A percentile compares a stretch with the other conserved stretches of the same genome.
Conservation (phyloP, 2,113 vertebrate species). For the Cochlearius cochlearius region DNA sequence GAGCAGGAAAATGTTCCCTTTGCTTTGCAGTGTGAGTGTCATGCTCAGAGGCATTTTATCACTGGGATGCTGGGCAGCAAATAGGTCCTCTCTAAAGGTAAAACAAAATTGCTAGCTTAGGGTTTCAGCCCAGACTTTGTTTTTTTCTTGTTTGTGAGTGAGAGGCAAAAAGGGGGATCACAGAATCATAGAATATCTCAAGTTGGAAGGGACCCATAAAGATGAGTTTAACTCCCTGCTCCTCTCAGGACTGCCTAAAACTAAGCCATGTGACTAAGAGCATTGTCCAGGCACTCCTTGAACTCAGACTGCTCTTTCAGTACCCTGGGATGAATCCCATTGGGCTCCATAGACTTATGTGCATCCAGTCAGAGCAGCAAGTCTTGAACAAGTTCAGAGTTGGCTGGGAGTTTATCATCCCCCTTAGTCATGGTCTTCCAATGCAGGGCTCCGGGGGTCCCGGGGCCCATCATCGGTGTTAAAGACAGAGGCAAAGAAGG, state of each 20-base stretch:
- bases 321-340: not conserved
- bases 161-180: not conserved
- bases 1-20: not conserved
- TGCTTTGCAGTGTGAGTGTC: not conserved
- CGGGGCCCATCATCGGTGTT: not conserved
- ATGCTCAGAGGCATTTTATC: too few species aligned
- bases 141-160: not conserved
- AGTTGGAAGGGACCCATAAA: too few species aligned
- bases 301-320: too few species aligned
- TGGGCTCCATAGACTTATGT: not conserved
- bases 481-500: not conserved
- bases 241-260: too few species aligned
- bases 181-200: too few species aligned
- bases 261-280: too few species aligned
- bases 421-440: not conserved
- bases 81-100: not conserved
- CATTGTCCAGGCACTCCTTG: too few species aligned
- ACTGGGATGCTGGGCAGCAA: not conserved
- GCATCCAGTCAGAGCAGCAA: not conserved
- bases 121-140: not conserved
- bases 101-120: not conserved
- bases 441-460: not conserved
- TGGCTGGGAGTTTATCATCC: not conserved
- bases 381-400: not conserved
- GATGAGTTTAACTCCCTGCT: too few species aligned